Base-by-base conservation (phyloP, 2,797 vertebrate genomes). In the Phaenicophaeus curvirostris region DNA sequence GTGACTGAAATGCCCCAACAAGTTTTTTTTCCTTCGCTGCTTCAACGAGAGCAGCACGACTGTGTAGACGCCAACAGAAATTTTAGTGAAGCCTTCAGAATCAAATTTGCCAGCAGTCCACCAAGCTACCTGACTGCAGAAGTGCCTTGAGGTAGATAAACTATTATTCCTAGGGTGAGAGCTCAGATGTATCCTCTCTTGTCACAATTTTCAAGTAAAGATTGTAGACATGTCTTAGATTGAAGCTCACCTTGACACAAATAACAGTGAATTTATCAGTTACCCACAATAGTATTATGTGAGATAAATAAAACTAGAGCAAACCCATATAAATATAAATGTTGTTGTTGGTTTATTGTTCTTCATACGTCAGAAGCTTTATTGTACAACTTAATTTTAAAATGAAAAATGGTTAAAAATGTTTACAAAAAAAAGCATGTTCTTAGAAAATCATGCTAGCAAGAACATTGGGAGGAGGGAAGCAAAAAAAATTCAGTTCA, bases 331-430 rank as follows among this genome's bases (percentile, higher is more conserved):
- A 98, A 97, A 97, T 97, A 97, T 97, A 97, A 97, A 96, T 96
- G 96, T 96, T 68, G 57, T 48, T 97, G 97, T 97, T 90, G 97
- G 91, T 99, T 99, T 99, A 99, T 99, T 99, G 97, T 99, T 98
- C 96, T 82, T 98, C 98, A 97, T 98, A 98, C 96, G 98, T 97
- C 98, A 98, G 98, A 98, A 98, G 98, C 98, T 97, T 98, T 98
- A 98, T 98, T 97, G 97, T 98, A 98, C 96, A 98, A 98, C 96
- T 98, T 98, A 98, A 98, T 96, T 97, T 97, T 94, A 97, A 95
- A 96, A 98, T 98, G 98, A 98, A 98, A 98, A 99, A 98, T 97
- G 98, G 96, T 98, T 98, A 98, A 98, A 98, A 98, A 98, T 98
- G 98, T 99, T 98, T 99, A 99, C 98, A 98, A 98, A 98, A 98